Evolutionary conservation across 2,797 vertebrate species (phyloP).

Genomic region (Mormyrus proboscirostris): DNA sequence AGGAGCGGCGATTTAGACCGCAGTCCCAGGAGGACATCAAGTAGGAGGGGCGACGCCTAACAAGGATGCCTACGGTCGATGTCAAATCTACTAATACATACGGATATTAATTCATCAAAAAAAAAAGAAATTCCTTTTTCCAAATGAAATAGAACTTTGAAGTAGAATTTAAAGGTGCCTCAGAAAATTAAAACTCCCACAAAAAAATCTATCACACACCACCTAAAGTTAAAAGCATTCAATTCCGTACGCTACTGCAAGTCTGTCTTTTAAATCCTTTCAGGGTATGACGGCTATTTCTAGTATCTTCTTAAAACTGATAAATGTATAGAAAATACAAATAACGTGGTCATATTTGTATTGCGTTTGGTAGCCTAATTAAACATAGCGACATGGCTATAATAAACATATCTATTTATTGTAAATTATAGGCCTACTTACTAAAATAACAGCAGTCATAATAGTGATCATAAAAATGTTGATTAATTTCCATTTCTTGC

Average conservation of each 20-base stretch:
- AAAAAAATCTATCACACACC: neutral
- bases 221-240: neutral
- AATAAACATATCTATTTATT: neutral
- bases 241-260: neutral
- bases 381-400: neutral
- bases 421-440: neutral
- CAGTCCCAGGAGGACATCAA: constrained; percentile 19
- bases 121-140: neutral
- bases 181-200: neutral
- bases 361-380: neutral
- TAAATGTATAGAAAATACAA: neutral
- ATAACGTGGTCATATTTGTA: neutral
- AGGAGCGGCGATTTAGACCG: constrained; percentile 20
- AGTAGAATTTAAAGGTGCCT: neutral
- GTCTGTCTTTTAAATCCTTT: neutral
- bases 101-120: neutral
- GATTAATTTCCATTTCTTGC: neutral
- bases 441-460: neutral
- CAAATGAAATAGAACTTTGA: neutral
- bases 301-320: neutral
- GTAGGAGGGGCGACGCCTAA: constrained; percentile 34
- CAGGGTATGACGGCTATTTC: neutral
- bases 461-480: neutral
- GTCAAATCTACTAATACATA: constrained; percentile 24
- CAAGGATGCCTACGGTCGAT: constrained; percentile 30